Evolutionary conservation across 2,888 invertebrate species (phyloP).

Genomic region (Horisme vitalbata): DNA sequence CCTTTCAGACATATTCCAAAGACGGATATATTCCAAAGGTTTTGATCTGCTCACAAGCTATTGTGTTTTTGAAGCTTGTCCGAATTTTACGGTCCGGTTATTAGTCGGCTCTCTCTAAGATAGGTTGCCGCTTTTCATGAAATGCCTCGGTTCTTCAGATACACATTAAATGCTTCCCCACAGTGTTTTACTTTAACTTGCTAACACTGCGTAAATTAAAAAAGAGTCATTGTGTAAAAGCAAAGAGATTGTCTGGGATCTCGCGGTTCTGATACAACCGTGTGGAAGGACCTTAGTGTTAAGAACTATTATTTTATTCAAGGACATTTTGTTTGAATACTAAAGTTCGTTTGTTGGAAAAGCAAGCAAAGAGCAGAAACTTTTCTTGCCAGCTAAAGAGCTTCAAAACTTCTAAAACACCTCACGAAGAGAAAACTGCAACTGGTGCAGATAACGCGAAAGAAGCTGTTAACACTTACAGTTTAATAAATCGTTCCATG

Average conservation of each 20-base stretch:
- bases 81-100: constrained; percentile 6
- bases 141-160: not conserved
- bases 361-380: not conserved
- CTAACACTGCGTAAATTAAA: too few relatives aligned
- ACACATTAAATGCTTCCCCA: not conserved
- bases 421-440: constrained; percentile 13
- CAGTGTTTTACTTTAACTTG: too few relatives aligned
- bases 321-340: not conserved
- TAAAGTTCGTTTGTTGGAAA: not conserved
- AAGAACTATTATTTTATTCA: not conserved
- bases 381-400: constrained; percentile 5
- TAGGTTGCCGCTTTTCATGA: constrained; percentile 5
- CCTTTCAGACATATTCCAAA: too few relatives aligned
- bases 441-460: constrained; percentile 30
- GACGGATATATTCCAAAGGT: not conserved
- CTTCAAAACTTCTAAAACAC: constrained; percentile 6
- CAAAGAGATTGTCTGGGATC: too few relatives aligned
- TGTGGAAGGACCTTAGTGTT: too few relatives aligned
- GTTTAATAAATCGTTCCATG: constrained; percentile 54
- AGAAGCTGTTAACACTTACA: constrained; percentile 51
- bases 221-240: too few relatives aligned
- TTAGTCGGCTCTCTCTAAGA: constrained; percentile 1
- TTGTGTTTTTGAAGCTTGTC: constrained; percentile 12
- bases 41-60: constrained; percentile 8
- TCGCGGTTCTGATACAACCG: too few relatives aligned